These are phyloP conservation scores for Cercocebus atys DNA, from an alignment of 2,113 vertebrate genomes.

Conservation along the genomic window DNA sequence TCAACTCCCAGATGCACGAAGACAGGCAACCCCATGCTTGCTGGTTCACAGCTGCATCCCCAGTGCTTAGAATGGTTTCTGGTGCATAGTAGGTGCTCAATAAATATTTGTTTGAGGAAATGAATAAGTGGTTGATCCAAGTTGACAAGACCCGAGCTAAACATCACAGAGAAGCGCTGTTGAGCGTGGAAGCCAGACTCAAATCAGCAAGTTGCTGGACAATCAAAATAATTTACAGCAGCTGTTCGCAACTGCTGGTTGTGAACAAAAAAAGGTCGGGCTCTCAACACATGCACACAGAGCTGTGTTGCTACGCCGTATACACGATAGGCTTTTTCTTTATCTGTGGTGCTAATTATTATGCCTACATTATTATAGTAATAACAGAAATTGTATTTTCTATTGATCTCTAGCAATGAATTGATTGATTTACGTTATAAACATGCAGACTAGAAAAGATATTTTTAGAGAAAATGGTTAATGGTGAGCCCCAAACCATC, in stretches of 20 bases:
- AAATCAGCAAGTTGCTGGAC: conserved; percentile 42
- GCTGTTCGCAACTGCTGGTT: conserved; percentile 28
- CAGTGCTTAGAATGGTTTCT: rapidly evolving
- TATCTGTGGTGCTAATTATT: neutral
- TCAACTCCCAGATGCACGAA: rapidly evolving
- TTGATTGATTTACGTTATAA: neutral
- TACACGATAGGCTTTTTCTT: neutral
- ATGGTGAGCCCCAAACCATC: neutral
- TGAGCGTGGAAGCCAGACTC: neutral
- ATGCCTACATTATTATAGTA: neutral
- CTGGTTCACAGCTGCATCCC: neutral
- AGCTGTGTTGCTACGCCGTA: no score
- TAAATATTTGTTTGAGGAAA: neutral
- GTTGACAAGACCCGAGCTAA: neutral
- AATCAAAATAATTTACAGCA: conserved; percentile 56
- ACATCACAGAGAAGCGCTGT: neutral
- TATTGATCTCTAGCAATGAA: neutral
- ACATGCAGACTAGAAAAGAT: neutral
- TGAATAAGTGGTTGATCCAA: neutral
- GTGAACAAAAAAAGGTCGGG: neutral
- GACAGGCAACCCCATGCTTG: rapidly evolving
- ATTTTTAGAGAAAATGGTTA: neutral
- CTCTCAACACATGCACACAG: neutral
- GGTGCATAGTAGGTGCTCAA: neutral
- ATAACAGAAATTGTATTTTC: neutral